Evolutionary conservation across 2,797 vertebrate species (phyloP).

Genomic region (Siniperca undulata): DNA sequence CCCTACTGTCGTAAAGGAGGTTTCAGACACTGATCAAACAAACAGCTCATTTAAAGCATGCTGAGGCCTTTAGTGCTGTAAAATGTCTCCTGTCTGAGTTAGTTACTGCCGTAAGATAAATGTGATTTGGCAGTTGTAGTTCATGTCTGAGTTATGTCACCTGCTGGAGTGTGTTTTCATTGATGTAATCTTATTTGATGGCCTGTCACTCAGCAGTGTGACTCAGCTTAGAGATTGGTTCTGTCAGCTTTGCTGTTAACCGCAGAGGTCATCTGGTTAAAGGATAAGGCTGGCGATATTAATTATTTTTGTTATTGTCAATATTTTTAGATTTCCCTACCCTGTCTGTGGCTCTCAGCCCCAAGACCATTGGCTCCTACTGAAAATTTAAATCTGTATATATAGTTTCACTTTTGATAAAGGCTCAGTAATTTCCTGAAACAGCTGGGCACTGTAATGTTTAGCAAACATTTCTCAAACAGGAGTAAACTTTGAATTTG

Average conservation of each 20-base stretch:
- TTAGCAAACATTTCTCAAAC: background rate
- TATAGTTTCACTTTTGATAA: background rate
- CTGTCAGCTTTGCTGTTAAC: background rate
- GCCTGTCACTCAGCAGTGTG: too few relatives aligned
- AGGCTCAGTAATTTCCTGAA: background rate
- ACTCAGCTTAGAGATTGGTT: too few relatives aligned
- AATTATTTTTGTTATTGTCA: too few relatives aligned
- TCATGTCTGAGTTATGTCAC: background rate
- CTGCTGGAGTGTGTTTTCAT: background rate
- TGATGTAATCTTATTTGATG: background rate
- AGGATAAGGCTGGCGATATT: background rate
- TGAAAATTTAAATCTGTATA: background rate
- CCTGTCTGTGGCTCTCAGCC: background rate
- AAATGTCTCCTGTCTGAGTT: too few relatives aligned
- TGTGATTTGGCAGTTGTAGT: background rate
- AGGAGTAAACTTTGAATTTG: background rate
- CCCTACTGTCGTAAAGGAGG: background rate
- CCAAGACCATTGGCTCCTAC: background rate
- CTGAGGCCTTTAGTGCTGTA: background rate
- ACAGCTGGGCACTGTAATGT: background rate
- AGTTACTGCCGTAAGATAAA: background rate
- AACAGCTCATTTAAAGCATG: background rate
- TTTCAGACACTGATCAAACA: background rate
- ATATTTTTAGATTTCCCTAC: background rate
- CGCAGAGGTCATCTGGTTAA: background rate